Percentiles rank a stretch among this genome's conserved stretches.
These are phyloP conservation scores for Pleuronectes platessa DNA, from an alignment of 2,113 vertebrate species.

Conservation along the genomic window DNA sequence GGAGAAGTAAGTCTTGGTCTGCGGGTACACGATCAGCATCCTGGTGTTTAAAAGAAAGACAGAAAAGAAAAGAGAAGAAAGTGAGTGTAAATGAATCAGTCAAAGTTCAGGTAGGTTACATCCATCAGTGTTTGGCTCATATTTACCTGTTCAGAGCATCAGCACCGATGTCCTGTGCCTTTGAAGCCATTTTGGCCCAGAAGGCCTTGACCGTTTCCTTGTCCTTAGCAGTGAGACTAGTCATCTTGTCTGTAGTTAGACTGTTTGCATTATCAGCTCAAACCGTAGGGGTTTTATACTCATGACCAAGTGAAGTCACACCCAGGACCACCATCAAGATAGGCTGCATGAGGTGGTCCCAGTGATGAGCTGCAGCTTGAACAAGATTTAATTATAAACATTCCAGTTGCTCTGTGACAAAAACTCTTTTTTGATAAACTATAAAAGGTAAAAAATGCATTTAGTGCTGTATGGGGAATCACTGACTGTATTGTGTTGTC, in stretches of 20 bases:
- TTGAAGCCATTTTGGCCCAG: constrained; percentile 74
- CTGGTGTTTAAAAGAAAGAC: constrained; percentile 61
- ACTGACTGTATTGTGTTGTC: neutral
- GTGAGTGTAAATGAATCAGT: neutral
- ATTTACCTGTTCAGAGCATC: constrained; percentile 85
- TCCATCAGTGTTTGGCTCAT: accelerated
- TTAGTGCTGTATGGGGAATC: neutral
- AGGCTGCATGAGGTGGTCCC: neutral
- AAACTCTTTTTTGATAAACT: no score
- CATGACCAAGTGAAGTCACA: constrained; percentile 4
- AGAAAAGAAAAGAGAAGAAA: neutral
- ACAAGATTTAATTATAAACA: constrained; percentile 17
- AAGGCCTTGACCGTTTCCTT: constrained; percentile 70
- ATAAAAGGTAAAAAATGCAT: neutral
- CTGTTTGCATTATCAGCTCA: constrained; percentile 15
- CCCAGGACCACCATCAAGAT: constrained; percentile 39
- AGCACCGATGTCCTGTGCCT: constrained; percentile 44
- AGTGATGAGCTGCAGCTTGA: neutral
- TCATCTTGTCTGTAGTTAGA: constrained; percentile 76
- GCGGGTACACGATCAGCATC: constrained; percentile 78
- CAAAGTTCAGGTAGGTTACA: neutral
- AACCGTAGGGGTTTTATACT: constrained; percentile 30
- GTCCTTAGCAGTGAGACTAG: constrained; percentile 76
- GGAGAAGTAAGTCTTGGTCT: constrained; percentile 91
- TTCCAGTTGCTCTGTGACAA: neutral